Conservation (phyloP, 92 coral and sea anemone genomes). For the Anthopleura xanthogrammica region DNA sequence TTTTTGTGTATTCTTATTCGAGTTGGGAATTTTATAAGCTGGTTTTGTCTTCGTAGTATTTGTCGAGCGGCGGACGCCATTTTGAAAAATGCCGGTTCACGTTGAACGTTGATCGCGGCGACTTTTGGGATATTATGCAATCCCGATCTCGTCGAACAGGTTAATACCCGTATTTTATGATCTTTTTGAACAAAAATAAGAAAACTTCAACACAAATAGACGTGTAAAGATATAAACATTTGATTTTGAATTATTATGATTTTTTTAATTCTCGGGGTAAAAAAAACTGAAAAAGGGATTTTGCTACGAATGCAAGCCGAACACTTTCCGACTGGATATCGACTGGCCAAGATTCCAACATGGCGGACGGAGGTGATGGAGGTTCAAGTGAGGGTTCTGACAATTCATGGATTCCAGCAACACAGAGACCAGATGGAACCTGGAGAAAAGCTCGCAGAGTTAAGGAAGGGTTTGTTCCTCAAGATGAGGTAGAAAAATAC, state of each 20-base stretch:
- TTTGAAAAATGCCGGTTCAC: slow-evolving; percentile 42
- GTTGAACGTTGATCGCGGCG: background rate
- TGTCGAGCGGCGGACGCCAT: slow-evolving; percentile 85
- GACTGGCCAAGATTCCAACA: slow-evolving; percentile 36
- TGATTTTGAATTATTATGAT: background rate
- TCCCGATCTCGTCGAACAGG: background rate
- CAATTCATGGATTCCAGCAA: slow-evolving; percentile 91
- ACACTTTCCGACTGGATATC: slow-evolving; percentile 21
- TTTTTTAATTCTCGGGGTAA: background rate
- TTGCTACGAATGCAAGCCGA: slow-evolving; percentile 7
- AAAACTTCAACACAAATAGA: background rate
- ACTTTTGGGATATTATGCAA: background rate
- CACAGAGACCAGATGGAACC: slow-evolving; percentile 92
- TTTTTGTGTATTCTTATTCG: slow-evolving; percentile 57
- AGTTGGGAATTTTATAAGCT: slow-evolving; percentile 83
- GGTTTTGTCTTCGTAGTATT: slow-evolving; percentile 77
- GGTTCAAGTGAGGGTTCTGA: background rate
- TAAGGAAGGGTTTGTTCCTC: slow-evolving; percentile 94
- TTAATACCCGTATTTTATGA: background rate
- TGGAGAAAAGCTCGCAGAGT: slow-evolving; percentile 97
- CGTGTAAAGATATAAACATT: background rate
- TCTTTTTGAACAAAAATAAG: background rate
- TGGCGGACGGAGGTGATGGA: slow-evolving; percentile 63
- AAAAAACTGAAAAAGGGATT: background rate
- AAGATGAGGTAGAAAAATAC: slow-evolving; percentile 94